A percentile compares a stretch with the other conserved stretches of the same genome.
Evolutionary conservation across 2,113 vertebrate species (phyloP).

Genomic region (Pelvicachromis taeniatus): DNA sequence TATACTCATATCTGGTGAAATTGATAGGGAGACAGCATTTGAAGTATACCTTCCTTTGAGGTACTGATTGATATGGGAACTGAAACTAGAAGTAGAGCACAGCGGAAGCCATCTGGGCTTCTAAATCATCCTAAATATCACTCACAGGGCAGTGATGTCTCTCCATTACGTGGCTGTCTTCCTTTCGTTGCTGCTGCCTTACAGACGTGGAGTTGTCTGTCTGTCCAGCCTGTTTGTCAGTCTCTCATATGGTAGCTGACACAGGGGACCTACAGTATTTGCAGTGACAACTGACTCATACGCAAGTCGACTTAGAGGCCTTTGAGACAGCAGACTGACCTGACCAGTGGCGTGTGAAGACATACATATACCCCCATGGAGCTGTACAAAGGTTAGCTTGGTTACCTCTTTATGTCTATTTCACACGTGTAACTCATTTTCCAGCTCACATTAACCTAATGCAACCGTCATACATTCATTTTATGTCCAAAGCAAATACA

Average conservation of each 20-base stretch:
- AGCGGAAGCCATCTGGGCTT: slow-evolving; percentile 33
- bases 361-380: not conserved
- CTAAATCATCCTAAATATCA: slow-evolving; percentile 23
- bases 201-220: not conserved
- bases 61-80: slow-evolving; percentile 3
- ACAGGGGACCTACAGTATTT: not conserved
- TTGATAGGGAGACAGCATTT: slow-evolving; percentile 3
- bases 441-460: not conserved
- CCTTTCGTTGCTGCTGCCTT: not conserved
- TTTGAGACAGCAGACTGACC: not conserved
- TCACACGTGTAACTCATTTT: not conserved
- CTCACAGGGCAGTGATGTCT: not conserved
- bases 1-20: slow-evolving; percentile 1
- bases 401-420: not conserved
- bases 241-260: not conserved
- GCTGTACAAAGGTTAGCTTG: not conserved
- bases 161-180: not conserved
- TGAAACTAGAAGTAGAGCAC: slow-evolving; percentile 22
- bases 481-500: not conserved
- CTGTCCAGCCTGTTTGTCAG: not conserved
- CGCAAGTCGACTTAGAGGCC: not conserved
- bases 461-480: not conserved
- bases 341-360: not conserved
- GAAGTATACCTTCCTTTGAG: slow-evolving; percentile 19
- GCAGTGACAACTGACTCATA: slow-evolving; percentile 29